phyloP scores from a whole-genome alignment of 35 echinoderm and acorn worm genomes.

The Ophiothrix spiculata region DNA sequence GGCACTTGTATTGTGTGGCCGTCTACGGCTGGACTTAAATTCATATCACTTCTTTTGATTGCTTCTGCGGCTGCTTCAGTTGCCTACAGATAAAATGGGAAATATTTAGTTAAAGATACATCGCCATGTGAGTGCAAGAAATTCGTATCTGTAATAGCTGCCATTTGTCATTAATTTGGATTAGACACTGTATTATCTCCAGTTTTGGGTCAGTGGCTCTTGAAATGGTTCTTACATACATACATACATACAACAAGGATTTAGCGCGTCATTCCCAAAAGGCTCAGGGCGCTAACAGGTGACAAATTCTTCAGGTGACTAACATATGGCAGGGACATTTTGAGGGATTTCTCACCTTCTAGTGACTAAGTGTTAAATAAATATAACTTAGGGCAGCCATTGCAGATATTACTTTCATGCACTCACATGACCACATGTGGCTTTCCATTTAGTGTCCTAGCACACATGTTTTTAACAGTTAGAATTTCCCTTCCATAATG shows the following conservation, averaged over 20 bases:
- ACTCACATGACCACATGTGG: no score
- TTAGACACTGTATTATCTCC: background rate
- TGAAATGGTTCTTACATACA: background rate
- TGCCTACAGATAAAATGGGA: slow-evolving; percentile 11
- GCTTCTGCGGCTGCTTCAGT: slow-evolving; percentile 70
- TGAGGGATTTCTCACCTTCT: no score
- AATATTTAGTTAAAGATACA: background rate
- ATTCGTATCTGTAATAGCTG: background rate
- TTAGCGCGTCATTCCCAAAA: background rate
- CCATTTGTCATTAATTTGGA: background rate
- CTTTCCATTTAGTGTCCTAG: no score
- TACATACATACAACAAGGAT: background rate
- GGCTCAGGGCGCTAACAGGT: no score
- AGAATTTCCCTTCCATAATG: no score
- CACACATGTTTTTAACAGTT: no score
- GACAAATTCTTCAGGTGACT: no score
- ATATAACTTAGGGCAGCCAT: no score
- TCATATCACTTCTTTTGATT: slow-evolving; percentile 60
- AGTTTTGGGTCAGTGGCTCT: background rate
- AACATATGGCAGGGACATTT: no score
- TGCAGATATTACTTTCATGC: no score
- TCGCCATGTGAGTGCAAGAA: background rate
- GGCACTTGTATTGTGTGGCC: slow-evolving; percentile 62
- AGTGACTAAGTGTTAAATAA: no score
- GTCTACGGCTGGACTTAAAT: slow-evolving; percentile 70